These are phyloP conservation scores for Gryon sp. DNA, from an alignment of 1,140 invertebrate genomes.

Conservation along the genomic window DNA sequence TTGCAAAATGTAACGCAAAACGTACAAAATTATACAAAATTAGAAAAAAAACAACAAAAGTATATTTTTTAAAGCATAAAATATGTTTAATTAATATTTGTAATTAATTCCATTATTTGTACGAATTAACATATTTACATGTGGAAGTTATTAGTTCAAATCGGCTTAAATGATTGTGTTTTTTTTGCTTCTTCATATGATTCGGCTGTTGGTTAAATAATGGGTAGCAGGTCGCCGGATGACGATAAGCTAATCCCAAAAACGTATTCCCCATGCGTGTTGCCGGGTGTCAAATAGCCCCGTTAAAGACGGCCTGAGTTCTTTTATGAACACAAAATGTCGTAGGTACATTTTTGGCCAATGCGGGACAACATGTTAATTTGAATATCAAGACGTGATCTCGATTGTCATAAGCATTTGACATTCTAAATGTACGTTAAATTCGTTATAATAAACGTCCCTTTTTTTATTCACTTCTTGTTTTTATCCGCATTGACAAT, in stretches of 20 bases:
- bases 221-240: constrained; percentile 67
- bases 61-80: too few relatives aligned
- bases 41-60: too few relatives aligned
- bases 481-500: too few relatives aligned
- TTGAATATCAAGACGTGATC: constrained; percentile 54
- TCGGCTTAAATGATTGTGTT: constrained; percentile 72
- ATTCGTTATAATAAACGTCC: constrained; percentile 14
- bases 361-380: constrained; percentile 59
- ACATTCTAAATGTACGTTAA: constrained; percentile 9
- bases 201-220: constrained; percentile 67
- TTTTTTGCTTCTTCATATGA: constrained; percentile 64
- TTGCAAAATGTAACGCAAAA: too few relatives aligned
- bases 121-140: constrained; percentile 8
- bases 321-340: constrained; percentile 23
- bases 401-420: constrained; percentile 18
- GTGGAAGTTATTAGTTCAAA: constrained; percentile 73
- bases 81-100: too few relatives aligned
- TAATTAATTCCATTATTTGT: constrained; percentile 15
- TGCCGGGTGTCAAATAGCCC: constrained; percentile 72
- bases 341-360: constrained; percentile 36
- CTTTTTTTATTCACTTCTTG: too few relatives aligned
- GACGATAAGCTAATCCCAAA: constrained; percentile 78
- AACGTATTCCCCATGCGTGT: constrained; percentile 74
- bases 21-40: too few relatives aligned
- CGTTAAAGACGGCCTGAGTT: constrained; percentile 31